A percentile compares a stretch with the other conserved stretches of the same genome.
phyloP scores from a whole-genome alignment of 2,113 vertebrate species.

The Toxotes chatareus region DNA sequence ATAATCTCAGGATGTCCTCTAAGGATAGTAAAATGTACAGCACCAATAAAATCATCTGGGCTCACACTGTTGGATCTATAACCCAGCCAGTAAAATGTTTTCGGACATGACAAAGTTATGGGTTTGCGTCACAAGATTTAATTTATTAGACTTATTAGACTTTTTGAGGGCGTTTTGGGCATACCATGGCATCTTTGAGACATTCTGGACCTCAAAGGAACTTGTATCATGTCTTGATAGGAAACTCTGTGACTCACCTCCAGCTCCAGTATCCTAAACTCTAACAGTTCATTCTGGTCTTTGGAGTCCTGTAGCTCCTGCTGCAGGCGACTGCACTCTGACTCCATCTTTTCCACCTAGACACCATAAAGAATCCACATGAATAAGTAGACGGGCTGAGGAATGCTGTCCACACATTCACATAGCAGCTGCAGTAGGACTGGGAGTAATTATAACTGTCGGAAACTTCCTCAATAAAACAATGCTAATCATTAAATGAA shows the following conservation, averaged over 20 bases:
- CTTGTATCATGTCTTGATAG: neutral
- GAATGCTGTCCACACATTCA: neutral
- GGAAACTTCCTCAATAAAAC: neutral
- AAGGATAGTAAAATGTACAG: rapidly evolving
- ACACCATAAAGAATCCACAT: neutral
- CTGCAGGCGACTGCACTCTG: slow-evolving; percentile 88
- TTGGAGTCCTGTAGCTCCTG: slow-evolving; percentile 96
- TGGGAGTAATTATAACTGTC: no score
- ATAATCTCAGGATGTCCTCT: neutral
- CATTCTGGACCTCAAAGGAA: neutral
- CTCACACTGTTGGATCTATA: neutral
- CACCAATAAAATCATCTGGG: neutral
- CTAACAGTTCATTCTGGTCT: slow-evolving; percentile 98
- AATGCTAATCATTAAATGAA: neutral
- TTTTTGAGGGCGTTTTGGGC: neutral
- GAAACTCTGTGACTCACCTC: slow-evolving; percentile 84
- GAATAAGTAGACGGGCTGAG: neutral
- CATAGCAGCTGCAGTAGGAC: neutral
- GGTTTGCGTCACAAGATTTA: neutral
- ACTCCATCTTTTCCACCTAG: slow-evolving; percentile 94
- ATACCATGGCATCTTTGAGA: neutral
- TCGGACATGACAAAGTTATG: neutral
- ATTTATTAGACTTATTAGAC: neutral
- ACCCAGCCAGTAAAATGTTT: neutral
- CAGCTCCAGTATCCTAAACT: slow-evolving; percentile 97